Evolutionary conservation across 1,140 invertebrate genomes (phyloP).

Genomic region (Phenacoccus solenopsis): DNA sequence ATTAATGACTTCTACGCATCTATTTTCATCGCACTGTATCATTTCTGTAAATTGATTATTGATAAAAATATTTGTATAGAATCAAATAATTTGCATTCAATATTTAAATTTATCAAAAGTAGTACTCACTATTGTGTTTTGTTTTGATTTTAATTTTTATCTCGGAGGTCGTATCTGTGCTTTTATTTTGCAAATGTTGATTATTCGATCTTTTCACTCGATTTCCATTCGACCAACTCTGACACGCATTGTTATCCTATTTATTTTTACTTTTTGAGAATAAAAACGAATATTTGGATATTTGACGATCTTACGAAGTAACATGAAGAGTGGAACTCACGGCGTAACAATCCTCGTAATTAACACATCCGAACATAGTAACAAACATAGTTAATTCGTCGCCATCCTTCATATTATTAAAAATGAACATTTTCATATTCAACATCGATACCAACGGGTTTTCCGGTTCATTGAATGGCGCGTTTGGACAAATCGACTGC

Average conservation of each 20-base stretch:
- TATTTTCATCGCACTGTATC: not conserved
- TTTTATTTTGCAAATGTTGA: not conserved
- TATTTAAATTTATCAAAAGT: no score
- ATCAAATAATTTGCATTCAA: no score
- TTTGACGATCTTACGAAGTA: no score
- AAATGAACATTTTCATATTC: not conserved
- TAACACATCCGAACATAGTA: not conserved
- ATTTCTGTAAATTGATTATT: not conserved
- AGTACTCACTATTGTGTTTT: not conserved
- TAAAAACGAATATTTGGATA: no score
- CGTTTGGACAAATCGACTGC: not conserved
- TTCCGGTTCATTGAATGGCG: not conserved
- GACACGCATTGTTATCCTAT: not conserved
- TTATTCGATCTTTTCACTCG: not conserved
- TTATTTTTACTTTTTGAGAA: no score
- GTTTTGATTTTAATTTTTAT: not conserved
- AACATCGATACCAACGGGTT: not conserved
- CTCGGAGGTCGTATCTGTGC: not conserved
- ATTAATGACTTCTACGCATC: not conserved
- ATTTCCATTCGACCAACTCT: not conserved
- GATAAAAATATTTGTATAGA: no score
- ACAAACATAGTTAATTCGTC: not conserved
- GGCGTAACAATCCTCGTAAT: not conserved
- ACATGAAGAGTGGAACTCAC: no score
- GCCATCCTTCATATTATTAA: slow-evolving; percentile 10